Evolutionary conservation across 2,888 invertebrate species (phyloP).

Genomic region (Apamea anceps): DNA sequence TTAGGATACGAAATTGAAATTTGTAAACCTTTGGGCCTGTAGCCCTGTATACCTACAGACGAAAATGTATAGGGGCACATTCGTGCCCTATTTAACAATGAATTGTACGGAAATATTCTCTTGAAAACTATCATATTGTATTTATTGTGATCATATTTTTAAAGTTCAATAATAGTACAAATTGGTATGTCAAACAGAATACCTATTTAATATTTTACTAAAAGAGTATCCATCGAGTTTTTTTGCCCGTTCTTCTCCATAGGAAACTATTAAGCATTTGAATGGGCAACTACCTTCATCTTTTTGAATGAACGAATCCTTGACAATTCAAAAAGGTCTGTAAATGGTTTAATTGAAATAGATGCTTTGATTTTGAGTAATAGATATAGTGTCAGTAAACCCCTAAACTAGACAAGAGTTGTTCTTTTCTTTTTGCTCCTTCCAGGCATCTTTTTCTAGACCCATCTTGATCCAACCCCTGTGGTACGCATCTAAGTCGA

Average conservation of each 20-base stretch:
- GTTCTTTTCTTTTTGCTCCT: too few relatives aligned
- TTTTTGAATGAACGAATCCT: neutral
- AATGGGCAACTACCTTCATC: neutral
- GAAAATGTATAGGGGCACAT: neutral
- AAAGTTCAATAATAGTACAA: too few relatives aligned
- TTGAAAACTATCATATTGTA: neutral
- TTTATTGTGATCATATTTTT: neutral
- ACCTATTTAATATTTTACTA: too few relatives aligned
- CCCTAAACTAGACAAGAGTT: too few relatives aligned
- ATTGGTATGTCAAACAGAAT: too few relatives aligned
- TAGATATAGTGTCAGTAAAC: too few relatives aligned
- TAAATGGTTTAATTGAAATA: neutral
- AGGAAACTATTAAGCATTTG: neutral
- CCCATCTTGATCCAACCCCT: too few relatives aligned
- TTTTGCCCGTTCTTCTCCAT: too few relatives aligned
- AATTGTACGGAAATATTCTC: neutral
- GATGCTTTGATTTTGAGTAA: neutral
- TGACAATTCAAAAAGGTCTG: neutral
- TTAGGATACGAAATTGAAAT: constrained; percentile 29
- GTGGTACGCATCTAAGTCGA: too few relatives aligned
- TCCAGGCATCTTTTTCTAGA: too few relatives aligned
- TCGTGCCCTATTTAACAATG: neutral
- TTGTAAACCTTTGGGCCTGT: neutral
- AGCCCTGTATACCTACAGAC: too few relatives aligned
- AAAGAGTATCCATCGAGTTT: too few relatives aligned